These are phyloP conservation scores for Furcifer pardalis DNA, from an alignment of 2,797 vertebrate genomes.

Conservation along the genomic window DNA sequence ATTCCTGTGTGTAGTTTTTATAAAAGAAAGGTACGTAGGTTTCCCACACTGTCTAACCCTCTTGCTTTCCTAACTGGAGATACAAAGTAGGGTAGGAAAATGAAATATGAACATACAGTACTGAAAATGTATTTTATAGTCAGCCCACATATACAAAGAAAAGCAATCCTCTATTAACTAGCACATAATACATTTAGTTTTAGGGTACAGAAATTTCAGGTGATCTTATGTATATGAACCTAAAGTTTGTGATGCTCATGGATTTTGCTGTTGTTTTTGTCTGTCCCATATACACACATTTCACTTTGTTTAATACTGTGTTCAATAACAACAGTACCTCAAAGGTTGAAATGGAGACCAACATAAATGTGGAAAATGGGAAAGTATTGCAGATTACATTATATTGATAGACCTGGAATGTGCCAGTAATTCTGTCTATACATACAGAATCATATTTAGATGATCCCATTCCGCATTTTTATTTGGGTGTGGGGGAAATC, in stretches of 20 bases:
- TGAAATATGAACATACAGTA: neutral
- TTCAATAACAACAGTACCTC: neutral
- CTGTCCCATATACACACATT: neutral
- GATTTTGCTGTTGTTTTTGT: too few species aligned
- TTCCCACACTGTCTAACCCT: neutral
- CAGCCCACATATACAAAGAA: neutral
- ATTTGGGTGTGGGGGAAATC: neutral
- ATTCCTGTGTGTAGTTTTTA: neutral
- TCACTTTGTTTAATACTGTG: neutral
- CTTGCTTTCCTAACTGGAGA: too few species aligned
- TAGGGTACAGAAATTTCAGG: neutral
- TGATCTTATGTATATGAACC: too few species aligned
- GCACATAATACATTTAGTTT: neutral
- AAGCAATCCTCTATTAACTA: neutral
- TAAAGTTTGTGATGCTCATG: neutral
- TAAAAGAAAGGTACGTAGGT: neutral
- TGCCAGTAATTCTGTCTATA: neutral
- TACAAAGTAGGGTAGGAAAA: too few species aligned
- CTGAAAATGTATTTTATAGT: neutral
- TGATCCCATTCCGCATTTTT: neutral
- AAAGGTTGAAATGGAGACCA: neutral
- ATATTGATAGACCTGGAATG: too few species aligned
- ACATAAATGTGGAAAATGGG: too few species aligned
- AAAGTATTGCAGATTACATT: too few species aligned
- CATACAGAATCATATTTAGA: neutral